Conservation (phyloP, 64 coral and sea anemone species). For the Pocillopora damicornis region DNA sequence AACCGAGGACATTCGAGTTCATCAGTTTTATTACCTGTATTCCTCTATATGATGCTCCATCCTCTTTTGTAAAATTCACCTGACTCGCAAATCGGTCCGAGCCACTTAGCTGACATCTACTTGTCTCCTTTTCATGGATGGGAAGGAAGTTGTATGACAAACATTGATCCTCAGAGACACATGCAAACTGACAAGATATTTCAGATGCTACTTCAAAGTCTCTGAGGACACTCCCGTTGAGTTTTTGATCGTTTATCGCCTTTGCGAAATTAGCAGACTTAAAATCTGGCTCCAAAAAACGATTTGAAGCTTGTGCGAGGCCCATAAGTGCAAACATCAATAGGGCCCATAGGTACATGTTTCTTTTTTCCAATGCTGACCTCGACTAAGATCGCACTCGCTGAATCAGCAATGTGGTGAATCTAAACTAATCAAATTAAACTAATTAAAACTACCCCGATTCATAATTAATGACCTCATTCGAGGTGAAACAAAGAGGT, state of each 20-base stretch:
- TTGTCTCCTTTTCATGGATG: background rate
- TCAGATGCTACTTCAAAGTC: background rate
- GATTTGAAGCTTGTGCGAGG: background rate
- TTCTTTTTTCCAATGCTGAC: too few relatives aligned
- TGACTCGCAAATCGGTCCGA: slow-evolving; percentile 6
- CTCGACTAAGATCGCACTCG: too few relatives aligned
- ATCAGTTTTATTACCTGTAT: background rate
- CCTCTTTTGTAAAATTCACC: background rate
- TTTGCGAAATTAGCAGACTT: background rate
- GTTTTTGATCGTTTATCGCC: background rate
- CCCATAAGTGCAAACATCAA: background rate
- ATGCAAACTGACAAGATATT: slow-evolving; percentile 18
- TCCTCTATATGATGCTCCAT: slow-evolving; percentile 12
- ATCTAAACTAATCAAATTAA: too few relatives aligned
- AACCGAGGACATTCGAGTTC: too few relatives aligned
- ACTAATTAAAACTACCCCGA: too few relatives aligned
- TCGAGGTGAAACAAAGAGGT: too few relatives aligned
- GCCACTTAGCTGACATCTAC: slow-evolving; percentile 4
- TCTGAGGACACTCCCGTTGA: background rate
- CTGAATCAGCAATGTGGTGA: too few relatives aligned
- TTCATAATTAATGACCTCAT: too few relatives aligned
- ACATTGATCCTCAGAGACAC: slow-evolving; percentile 12
- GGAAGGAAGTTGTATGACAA: slow-evolving; percentile 44
- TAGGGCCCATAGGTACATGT: background rate
- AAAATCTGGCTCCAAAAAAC: background rate